Base-by-base conservation (phyloP, 2,888 invertebrate genomes). In the Brachycybe producta region DNA sequence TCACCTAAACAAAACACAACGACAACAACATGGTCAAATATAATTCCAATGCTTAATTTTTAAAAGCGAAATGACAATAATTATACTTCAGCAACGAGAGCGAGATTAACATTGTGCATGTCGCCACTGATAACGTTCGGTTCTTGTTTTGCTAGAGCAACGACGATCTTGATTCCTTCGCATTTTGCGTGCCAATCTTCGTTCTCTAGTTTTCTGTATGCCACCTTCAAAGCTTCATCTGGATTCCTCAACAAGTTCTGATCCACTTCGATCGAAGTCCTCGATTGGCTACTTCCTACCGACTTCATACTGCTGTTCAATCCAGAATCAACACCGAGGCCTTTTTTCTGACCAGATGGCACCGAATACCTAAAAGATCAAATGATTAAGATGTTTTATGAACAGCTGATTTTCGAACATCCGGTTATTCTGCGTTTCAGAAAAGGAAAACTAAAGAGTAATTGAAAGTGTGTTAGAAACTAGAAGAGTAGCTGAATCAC, bases 101-200 rank as follows among this genome's bases (percentile, higher is more conserved):
- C 73, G 66, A 78, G 80, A 57, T 19, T 66, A 23, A 79, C 75
- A 41, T 82, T 65, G 23, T 70, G 82, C 53, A 84, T 76, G 55
- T 82, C 77, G 1, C 72, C 62, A 47, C 77, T 76, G 35, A 81
- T 59, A 15, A 73, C 65, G 21, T 79, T 82, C 0, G 77, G 71
- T 58, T 80, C 74, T 59, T 82, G 78, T 38, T 74, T 73, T 1
- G 80, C 77, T 21, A 90, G 67, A 32, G 80, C 73, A 28, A 80
- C 79, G 49, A 82, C 70, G 48, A 76, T 74, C 46, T 77, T 74
- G 23, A 90, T 70, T 0, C 84, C 83, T 52, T 78, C 76, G 54
- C 64, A 64, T 55, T 70, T 70, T 8, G 59, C 56, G 55, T 67
- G 67, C 68, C 69, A 69, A 41, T 66, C 66, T 36, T 65, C 65